Percentiles rank a stretch among this genome's conserved stretches.
Conservation (phyloP, 2,888 invertebrate species). For the Eulithis testata region DNA sequence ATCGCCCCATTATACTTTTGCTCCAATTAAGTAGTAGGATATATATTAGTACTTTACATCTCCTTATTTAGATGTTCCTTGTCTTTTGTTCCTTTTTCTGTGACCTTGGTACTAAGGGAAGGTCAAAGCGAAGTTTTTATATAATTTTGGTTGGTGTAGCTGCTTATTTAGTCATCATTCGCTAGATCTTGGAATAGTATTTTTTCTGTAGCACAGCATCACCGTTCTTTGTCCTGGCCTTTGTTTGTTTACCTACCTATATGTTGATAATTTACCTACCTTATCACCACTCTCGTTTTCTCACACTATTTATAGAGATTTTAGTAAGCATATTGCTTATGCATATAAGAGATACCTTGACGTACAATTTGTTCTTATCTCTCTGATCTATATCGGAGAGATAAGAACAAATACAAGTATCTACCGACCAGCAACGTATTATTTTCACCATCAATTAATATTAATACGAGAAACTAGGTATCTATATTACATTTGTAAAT, state of each 20-base stretch:
- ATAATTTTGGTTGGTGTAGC: slow-evolving; percentile 54
- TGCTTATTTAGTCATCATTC: slow-evolving; percentile 45
- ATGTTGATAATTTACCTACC: not conserved
- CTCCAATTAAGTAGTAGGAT: slow-evolving; percentile 21
- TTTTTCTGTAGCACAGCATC: slow-evolving; percentile 18
- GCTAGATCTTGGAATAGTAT: slow-evolving; percentile 39
- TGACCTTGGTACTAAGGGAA: slow-evolving; percentile 72
- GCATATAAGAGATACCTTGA: slow-evolving; percentile 11
- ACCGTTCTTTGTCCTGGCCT: slow-evolving; percentile 53
- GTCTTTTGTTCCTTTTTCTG: slow-evolving; percentile 42
- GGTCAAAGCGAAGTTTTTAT: slow-evolving; percentile 75
- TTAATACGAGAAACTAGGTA: no score
- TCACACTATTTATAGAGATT: slow-evolving; percentile 60
- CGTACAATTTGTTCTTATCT: slow-evolving; percentile 9
- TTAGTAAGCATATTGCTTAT: slow-evolving; percentile 39
- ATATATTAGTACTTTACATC: slow-evolving; percentile 45
- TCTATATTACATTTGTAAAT: no score
- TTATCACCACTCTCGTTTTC: slow-evolving; percentile 53
- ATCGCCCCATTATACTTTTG: slow-evolving; percentile 7
- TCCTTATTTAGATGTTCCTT: slow-evolving; percentile 34
- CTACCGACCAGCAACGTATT: no score
- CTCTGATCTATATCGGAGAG: no score
- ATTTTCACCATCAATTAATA: no score
- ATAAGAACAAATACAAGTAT: no score
- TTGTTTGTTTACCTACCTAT: slow-evolving; percentile 46